Percentiles rank a stretch among this genome's conserved stretches.
These are phyloP conservation scores for Phyllotis vaccarum DNA, from an alignment of 2,797 vertebrate genomes.

Conservation along the genomic window DNA sequence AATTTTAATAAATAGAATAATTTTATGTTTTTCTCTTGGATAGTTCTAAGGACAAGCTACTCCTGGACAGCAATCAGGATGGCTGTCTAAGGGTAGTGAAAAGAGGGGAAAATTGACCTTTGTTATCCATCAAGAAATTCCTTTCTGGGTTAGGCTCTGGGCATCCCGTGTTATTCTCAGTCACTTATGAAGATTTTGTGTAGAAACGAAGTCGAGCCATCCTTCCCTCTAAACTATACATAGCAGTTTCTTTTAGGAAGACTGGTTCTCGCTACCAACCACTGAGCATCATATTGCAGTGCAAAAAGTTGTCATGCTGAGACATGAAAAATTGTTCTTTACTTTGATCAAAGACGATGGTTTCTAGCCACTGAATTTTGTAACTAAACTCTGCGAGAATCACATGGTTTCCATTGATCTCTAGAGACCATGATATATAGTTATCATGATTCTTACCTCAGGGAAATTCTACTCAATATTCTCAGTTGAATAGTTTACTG, in stretches of 20 bases:
- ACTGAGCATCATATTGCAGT: constrained; percentile 94
- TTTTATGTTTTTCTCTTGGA: constrained; percentile 37
- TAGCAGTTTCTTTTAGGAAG: constrained; percentile 92
- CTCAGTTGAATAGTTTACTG: constrained; percentile 94
- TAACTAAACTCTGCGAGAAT: constrained; percentile 97
- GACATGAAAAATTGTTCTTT: constrained; percentile 95
- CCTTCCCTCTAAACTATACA: constrained; percentile 93
- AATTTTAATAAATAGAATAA: constrained; percentile 66
- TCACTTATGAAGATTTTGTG: neutral
- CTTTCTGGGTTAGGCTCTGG: neutral
- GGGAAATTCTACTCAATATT: constrained; percentile 92
- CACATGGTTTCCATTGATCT: constrained; percentile 94
- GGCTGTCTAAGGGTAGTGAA: neutral
- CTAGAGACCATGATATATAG: constrained; percentile 95
- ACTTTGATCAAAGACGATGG: constrained; percentile 92
- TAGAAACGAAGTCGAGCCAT: neutral
- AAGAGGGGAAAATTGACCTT: neutral
- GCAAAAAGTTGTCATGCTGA: constrained; percentile 95
- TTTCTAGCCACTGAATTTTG: constrained; percentile 92
- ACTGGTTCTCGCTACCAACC: constrained; percentile 94
- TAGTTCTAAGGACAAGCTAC: constrained; percentile 14
- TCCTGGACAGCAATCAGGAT: neutral
- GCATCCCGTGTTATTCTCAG: neutral
- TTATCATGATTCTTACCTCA: constrained; percentile 93
- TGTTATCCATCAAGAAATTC: neutral